Evolutionary conservation across 2,113 vertebrate genomes (phyloP), one percentile per base, ranked within the genome.

Genomic region (Mesoclemmys tuberculata): DNA sequence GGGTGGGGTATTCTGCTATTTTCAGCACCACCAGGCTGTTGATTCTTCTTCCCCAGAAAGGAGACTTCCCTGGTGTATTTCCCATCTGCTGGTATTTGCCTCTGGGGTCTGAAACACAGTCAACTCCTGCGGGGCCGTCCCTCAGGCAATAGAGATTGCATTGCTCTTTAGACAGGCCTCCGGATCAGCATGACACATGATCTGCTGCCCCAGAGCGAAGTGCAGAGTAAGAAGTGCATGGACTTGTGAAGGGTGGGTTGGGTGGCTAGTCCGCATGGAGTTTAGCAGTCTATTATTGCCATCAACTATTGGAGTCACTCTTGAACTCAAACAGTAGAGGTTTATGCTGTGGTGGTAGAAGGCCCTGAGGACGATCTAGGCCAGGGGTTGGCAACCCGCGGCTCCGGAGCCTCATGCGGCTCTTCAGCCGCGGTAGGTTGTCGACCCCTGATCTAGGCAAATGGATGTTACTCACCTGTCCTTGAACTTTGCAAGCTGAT

Each of bases 71-170:
- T 64, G 29, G 56, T 91, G 85, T 90, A 95, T 88, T 95, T 94
- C 49, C 90, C 92, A 92, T 95, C 93, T 95, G 96, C 85, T 95
- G 93, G 85, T 85, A 95, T 96, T 93, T 90, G 89, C 64, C 77
- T n/a, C 0, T 6, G 22, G 44, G 90, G 93, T 38, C 81, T 1
- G 0, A 74, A 49, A 85, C 82, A 56, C 78, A 86, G 80, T 48
- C 90, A 90, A 90, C 71, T 87, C 88, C 90, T 94, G 80, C 52
- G 8, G 52, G 89, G 71, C 52, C 10, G 0, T 0, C 41, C 64
- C 41, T 93, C 80, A 80, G 56, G 77, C 90, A 90, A 84, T 52
- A 80, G 48, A 54, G 89, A 88, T 64, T 88, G 83, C 82, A 93
- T 93, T 84, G 88, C 51, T 89, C 84, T 87, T 82, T 55, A 87